Evolutionary conservation across 1,140 invertebrate genomes (phyloP).

Genomic region (Diorhabda sublineata): DNA sequence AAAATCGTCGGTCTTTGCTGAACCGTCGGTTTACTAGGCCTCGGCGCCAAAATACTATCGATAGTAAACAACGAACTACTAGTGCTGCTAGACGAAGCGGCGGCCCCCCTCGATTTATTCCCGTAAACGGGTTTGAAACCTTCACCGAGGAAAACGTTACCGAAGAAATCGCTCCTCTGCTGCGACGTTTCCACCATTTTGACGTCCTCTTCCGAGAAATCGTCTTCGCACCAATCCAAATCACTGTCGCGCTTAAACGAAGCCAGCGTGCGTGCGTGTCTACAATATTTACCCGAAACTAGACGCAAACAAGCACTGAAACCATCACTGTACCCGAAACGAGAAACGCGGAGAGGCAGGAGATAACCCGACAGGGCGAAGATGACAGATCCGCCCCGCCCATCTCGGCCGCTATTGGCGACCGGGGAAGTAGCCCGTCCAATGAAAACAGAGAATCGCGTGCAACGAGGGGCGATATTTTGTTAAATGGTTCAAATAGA

Average conservation of each 20-base stretch:
- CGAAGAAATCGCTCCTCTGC: slow-evolving; percentile 31
- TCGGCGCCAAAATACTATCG: slow-evolving; percentile 71
- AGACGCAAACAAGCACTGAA: slow-evolving; percentile 6
- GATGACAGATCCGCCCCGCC: slow-evolving; percentile 20
- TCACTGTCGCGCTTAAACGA: slow-evolving; percentile 42
- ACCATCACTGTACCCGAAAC: slow-evolving; percentile 9
- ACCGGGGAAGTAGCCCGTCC: slow-evolving; percentile 5
- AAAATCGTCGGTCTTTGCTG: slow-evolving; percentile 45
- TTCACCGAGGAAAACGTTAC: slow-evolving; percentile 39
- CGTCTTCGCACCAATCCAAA: slow-evolving; percentile 43
- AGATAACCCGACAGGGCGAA: slow-evolving; percentile 7
- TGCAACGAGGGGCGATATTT: slow-evolving; percentile 21
- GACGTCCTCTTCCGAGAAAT: slow-evolving; percentile 40
- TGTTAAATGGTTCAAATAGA: slow-evolving; percentile 24
- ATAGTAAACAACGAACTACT: slow-evolving; percentile 70
- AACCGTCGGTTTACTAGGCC: slow-evolving; percentile 46
- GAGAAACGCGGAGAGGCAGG: slow-evolving; percentile 3
- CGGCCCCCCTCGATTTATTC: slow-evolving; percentile 17
- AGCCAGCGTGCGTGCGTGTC: slow-evolving; percentile 34
- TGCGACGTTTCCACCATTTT: slow-evolving; percentile 44
- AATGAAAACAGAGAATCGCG: slow-evolving; percentile 5
- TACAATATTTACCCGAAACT: slow-evolving; percentile 7
- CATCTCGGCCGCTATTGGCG: slow-evolving; percentile 11
- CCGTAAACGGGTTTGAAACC: slow-evolving; percentile 43
- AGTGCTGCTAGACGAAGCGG: slow-evolving; percentile 51